A percentile compares a stretch with the other conserved stretches of the same genome.
phyloP scores from a whole-genome alignment of 1,140 invertebrate genomes.

The Papilio aristodemus region DNA sequence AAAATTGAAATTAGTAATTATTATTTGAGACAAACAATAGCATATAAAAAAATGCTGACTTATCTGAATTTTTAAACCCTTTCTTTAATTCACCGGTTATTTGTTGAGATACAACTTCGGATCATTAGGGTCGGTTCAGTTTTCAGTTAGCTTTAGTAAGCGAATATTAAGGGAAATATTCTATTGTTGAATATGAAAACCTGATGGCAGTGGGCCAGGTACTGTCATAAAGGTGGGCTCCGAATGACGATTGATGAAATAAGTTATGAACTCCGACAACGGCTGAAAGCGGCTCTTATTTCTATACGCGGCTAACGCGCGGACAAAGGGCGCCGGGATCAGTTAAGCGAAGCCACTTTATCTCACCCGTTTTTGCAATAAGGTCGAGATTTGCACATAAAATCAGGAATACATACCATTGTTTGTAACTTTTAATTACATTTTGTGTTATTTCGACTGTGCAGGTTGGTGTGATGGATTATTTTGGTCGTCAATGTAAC shows the following conservation, averaged over 20 bases:
- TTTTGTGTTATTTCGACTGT: constrained; percentile 14
- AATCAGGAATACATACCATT: not conserved
- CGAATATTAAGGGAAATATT: constrained; percentile 1
- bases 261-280: constrained; percentile 37
- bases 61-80: too few species aligned
- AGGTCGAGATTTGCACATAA: constrained; percentile 1
- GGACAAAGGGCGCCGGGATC: constrained; percentile 14
- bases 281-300: constrained; percentile 8
- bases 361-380: constrained; percentile 8
- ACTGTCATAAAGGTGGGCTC: constrained; percentile 35
- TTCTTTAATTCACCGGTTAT: too few species aligned
- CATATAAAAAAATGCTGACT: too few species aligned
- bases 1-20: too few species aligned
- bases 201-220: constrained; percentile 1
- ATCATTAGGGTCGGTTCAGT: not conserved
- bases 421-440: constrained; percentile 15
- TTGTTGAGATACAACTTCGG: not conserved
- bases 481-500: constrained; percentile 1
- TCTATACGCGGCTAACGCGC: not conserved
- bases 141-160: not conserved
- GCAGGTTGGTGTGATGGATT: not conserved
- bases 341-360: constrained; percentile 2
- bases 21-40: too few species aligned
- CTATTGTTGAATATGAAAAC: constrained; percentile 16
- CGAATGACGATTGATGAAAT: constrained; percentile 44